Evolutionary conservation across 92 coral and sea anemone genomes (phyloP).

Genomic region (Heteractis magnifica): DNA sequence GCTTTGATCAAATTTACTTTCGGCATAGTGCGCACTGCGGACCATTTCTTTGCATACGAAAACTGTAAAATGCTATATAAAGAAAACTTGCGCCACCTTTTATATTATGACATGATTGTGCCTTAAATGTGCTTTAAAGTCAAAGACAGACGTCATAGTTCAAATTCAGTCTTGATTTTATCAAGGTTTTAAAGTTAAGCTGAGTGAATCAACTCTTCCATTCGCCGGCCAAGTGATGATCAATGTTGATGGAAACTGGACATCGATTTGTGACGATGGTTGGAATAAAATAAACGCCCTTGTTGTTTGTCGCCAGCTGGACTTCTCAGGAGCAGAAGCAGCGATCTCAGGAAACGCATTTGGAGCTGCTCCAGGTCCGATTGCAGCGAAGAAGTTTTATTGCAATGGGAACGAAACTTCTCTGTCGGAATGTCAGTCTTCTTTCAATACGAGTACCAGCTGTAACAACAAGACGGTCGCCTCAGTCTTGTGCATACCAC

Average conservation of each 20-base stretch:
- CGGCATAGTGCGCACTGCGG: too few relatives aligned
- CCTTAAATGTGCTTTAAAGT: too few relatives aligned
- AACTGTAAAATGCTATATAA: too few relatives aligned
- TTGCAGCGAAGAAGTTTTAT: slow-evolving; percentile 18
- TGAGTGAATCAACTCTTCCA: slow-evolving; percentile 30
- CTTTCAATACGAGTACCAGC: too few relatives aligned
- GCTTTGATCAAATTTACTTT: too few relatives aligned
- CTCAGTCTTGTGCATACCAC: not conserved
- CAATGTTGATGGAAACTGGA: slow-evolving; percentile 29
- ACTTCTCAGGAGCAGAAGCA: slow-evolving; percentile 27
- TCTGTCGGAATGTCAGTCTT: slow-evolving; percentile 3
- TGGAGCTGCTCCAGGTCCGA: slow-evolving; percentile 35
- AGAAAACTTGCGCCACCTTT: too few relatives aligned
- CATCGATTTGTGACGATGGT: slow-evolving; percentile 36
- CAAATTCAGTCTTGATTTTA: too few relatives aligned
- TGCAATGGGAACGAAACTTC: slow-evolving; percentile 33
- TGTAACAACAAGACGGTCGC: not conserved
- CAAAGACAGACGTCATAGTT: too few relatives aligned
- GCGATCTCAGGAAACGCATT: slow-evolving; percentile 46
- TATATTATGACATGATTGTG: too few relatives aligned
- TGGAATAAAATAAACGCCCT: slow-evolving; percentile 34
- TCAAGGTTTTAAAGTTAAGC: not conserved
- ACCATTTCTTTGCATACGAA: too few relatives aligned
- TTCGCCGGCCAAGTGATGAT: slow-evolving; percentile 43
- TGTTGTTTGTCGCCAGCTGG: slow-evolving; percentile 41